These are phyloP conservation scores for Falco novaeseelandiae DNA, from an alignment of 2,797 vertebrate species.

Conservation along the genomic window DNA sequence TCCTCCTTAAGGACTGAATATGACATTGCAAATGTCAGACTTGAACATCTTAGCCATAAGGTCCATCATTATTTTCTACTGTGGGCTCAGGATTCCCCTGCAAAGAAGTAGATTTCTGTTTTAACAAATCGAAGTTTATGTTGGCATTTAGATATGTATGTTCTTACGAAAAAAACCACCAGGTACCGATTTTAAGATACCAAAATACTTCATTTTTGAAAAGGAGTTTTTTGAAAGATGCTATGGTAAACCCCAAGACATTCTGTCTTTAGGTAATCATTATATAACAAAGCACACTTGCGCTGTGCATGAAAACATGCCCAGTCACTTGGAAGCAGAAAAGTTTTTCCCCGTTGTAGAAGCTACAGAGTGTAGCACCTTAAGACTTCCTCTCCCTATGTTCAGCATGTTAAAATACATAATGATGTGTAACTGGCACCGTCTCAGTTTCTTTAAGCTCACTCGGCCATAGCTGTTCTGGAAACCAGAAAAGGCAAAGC, in stretches of 20 bases:
- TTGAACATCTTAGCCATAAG: not conserved
- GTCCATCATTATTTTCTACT: not conserved
- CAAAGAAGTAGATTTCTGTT: not conserved
- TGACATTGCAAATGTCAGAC: not conserved
- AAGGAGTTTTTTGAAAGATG: not conserved
- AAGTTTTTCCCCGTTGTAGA: not conserved
- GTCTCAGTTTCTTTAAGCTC: not conserved
- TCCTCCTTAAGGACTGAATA: not conserved
- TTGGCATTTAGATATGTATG: not conserved
- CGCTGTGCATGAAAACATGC: not conserved
- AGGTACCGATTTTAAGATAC: not conserved
- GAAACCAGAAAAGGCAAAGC: slow-evolving; percentile 26
- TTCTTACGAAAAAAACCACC: not conserved
- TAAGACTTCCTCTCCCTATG: not conserved
- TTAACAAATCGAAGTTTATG: not conserved
- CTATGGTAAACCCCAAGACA: not conserved
- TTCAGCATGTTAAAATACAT: not conserved
- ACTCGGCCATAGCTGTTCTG: not conserved
- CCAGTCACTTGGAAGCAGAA: not conserved
- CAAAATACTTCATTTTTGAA: not conserved
- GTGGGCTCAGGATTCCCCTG: not conserved
- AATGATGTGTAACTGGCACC: not conserved
- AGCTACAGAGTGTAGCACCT: not conserved
- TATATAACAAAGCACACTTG: not conserved
- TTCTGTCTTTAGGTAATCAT: not conserved